Conservation (phyloP, 2,888 invertebrate species). For the Cyclophora punctaria region DNA sequence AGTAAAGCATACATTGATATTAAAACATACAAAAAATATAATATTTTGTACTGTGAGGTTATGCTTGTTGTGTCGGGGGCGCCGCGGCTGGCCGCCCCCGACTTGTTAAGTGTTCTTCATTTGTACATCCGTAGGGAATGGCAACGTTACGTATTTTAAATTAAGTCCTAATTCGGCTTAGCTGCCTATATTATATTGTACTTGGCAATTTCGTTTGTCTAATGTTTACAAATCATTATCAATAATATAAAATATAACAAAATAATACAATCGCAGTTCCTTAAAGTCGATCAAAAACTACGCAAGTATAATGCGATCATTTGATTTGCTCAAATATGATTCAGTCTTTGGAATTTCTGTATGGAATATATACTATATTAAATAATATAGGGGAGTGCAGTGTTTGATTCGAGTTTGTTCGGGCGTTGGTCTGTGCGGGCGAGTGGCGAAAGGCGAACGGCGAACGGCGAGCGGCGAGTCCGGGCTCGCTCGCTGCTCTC, state of each 20-base stretch:
- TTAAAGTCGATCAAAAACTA: not conserved
- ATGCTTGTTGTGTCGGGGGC: conserved; percentile 20
- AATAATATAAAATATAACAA: not conserved
- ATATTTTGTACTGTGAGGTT: conserved; percentile 73
- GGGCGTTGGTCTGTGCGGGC: too few relatives aligned
- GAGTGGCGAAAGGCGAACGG: too few relatives aligned
- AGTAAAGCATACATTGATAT: conserved; percentile 66
- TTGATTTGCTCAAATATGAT: conserved; percentile 3
- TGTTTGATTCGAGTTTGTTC: too few relatives aligned
- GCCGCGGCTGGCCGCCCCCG: not conserved
- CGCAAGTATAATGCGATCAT: not conserved
- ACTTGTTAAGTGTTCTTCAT: conserved; percentile 8
- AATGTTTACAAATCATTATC: too few relatives aligned
- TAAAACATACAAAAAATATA: conserved; percentile 56
- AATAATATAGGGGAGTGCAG: too few relatives aligned
- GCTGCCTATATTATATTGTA: conserved; percentile 38
- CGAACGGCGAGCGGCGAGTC: too few relatives aligned
- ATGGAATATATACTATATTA: conserved; percentile 22
- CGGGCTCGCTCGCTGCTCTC: too few relatives aligned
- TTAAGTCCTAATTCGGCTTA: conserved; percentile 25
- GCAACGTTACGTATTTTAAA: conserved; percentile 28
- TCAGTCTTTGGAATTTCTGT: conserved; percentile 43
- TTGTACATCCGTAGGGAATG: conserved; percentile 37
- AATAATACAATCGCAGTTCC: not conserved
- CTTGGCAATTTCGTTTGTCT: conserved; percentile 17